These are phyloP conservation scores for Hypocryptadius cinnamomeus DNA, from an alignment of 2,113 vertebrate species.

Conservation along the genomic window DNA sequence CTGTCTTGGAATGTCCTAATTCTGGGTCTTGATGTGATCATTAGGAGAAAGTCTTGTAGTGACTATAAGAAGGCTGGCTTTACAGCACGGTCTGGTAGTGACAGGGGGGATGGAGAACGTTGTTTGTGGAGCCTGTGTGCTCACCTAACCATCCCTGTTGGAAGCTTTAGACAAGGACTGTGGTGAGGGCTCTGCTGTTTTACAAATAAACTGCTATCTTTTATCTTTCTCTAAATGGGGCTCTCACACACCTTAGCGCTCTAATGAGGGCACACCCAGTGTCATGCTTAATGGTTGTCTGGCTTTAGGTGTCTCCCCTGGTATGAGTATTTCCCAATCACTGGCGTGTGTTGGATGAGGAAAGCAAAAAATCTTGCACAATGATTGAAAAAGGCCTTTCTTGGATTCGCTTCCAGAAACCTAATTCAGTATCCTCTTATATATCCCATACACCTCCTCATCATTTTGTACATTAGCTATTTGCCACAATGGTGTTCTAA, in stretches of 20 bases:
- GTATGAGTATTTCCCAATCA: not conserved
- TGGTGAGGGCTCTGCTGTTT: not conserved
- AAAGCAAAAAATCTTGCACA: conserved; percentile 21
- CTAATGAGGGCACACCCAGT: conserved; percentile 35
- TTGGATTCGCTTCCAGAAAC: not conserved
- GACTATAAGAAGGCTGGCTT: not conserved
- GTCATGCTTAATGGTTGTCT: conserved; percentile 34
- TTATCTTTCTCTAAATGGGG: not conserved
- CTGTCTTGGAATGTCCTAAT: not conserved
- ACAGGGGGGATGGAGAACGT: not conserved
- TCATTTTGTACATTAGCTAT: not conserved
- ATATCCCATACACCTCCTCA: not conserved
- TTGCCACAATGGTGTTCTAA: not conserved
- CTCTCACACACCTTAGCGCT: not conserved
- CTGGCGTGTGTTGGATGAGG: not conserved
- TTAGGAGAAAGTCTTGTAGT: not conserved
- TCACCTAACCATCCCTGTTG: not conserved
- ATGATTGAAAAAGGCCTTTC: not conserved
- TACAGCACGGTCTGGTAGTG: not conserved
- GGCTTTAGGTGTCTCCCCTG: conserved; percentile 48
- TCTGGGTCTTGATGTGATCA: not conserved
- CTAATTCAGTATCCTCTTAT: not conserved
- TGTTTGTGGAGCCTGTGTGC: not conserved
- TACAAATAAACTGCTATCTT: conserved; percentile 14
- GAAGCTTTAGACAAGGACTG: not conserved